Conservation (phyloP, 2,113 vertebrate species). For the Vicugna pacos region DNA sequence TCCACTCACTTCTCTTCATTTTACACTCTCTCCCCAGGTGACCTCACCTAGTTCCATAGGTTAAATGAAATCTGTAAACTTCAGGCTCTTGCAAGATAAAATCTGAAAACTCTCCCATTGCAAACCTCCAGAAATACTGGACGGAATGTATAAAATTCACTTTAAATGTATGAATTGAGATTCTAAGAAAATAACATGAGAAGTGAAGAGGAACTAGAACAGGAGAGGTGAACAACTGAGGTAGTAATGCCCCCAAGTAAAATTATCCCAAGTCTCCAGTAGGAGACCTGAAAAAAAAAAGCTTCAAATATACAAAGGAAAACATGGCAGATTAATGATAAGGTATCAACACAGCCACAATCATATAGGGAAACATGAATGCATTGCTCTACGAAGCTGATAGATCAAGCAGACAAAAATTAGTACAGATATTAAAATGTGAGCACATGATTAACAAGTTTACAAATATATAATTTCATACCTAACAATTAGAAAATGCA, state of each 20-base stretch:
- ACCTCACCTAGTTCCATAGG: background rate
- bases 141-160: background rate
- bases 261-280: background rate
- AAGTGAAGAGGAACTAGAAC: constrained; percentile 4
- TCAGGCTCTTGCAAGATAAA: background rate
- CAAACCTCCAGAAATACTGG: constrained; percentile 6
- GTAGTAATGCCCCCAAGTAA: background rate
- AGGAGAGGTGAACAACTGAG: background rate
- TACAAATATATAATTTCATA: background rate
- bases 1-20: background rate
- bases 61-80: constrained; percentile 44
- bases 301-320: background rate
- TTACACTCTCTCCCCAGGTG: background rate
- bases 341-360: background rate
- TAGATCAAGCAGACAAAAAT: background rate
- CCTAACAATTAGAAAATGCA: background rate
- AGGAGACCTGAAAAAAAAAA: background rate
- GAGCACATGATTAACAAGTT: background rate
- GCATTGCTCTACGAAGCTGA: background rate
- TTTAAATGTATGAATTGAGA: background rate
- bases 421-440: background rate
- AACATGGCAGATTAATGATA: background rate
- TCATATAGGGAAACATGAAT: background rate
- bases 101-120: background rate
- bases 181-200: constrained; percentile 4